These are phyloP conservation scores for Orchestia grillus DNA, from an alignment of 1,140 invertebrate species.

Conservation along the genomic window DNA sequence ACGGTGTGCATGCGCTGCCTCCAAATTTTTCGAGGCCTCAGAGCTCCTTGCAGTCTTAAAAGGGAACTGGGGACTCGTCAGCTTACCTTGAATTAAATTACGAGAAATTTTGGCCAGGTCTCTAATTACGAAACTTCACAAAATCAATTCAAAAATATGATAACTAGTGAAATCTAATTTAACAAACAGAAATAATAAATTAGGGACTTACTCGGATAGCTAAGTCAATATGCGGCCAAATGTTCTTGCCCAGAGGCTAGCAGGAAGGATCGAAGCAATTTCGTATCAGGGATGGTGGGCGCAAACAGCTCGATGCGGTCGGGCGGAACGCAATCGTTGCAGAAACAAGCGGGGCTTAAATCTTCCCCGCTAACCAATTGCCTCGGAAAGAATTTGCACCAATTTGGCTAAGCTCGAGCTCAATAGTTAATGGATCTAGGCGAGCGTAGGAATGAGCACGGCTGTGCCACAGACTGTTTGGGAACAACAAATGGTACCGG, in stretches of 20 bases:
- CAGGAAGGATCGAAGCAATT: neutral
- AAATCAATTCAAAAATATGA: neutral
- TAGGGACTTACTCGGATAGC: neutral
- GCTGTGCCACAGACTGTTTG: neutral
- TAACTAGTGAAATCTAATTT: neutral
- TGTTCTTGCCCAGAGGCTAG: neutral
- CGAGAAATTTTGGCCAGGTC: neutral
- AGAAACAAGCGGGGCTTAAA: neutral
- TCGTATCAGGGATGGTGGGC: neutral
- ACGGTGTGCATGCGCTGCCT: neutral
- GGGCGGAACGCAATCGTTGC: neutral
- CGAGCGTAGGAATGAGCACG: neutral
- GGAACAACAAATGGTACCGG: neutral
- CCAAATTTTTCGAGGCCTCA: neutral
- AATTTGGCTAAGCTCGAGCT: neutral
- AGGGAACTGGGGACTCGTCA: too few relatives aligned
- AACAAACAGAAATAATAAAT: neutral
- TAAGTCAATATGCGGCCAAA: neutral
- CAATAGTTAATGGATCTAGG: too few relatives aligned
- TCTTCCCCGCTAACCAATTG: neutral
- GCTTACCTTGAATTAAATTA: too few relatives aligned
- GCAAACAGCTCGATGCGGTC: neutral
- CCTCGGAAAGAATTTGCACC: neutral
- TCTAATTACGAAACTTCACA: neutral
- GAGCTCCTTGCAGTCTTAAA: too few relatives aligned